Base-by-base conservation (phyloP, 2,113 vertebrate species). In the Phyllostomus discolor region DNA sequence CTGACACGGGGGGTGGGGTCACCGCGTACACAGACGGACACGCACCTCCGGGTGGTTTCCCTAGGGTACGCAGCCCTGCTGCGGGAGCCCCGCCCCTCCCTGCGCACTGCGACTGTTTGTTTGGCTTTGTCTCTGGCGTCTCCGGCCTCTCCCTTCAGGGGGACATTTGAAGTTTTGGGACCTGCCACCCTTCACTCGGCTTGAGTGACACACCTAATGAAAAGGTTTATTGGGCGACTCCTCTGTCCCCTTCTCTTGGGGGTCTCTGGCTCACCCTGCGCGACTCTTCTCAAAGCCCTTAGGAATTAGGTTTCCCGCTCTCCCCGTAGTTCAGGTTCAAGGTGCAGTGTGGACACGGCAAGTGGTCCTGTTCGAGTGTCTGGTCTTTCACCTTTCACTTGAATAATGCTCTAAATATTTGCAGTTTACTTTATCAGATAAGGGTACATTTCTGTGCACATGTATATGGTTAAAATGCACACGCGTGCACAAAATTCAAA, bases 41-140 rank as follows among this genome's bases (percentile, higher is more conserved):
- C 33, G 14, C 3, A 2, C 31, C 67, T 66, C 17, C 0, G 43
- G 85, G 43, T 5, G 0, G n/a, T 48, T 62, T 54, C 9, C 1
- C 3, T 3, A 35, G 41, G 2, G n/a, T 9, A 1, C 4, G 4
- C 22, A 19, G 73, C 76, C 28, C 1, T 3, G 31, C 15, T 43
- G 43, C 10, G 15, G 31, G 41, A 20, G 12, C 50, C 28, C 31
- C 38, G 5, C 46, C 15, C 26, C 33, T 4, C 35, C 62, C 0
- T 2, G n/a, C 2, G 10, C 16, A 4, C 5, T 7, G 41, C 24
- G 48, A 33, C 43, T 2, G 8, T 35, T 43, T 17, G 26, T 28
- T 38, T 26, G 16, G 59, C 22, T 69, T 69, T 69, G 19, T 43
- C 33, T 54, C 67, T 82, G 43, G 67, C 78, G 7, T 72, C 43